A percentile compares a stretch with the other conserved stretches of the same genome.
Conservation (phyloP, 2,113 vertebrate species). For the Cyphomyrus plagiostoma region DNA sequence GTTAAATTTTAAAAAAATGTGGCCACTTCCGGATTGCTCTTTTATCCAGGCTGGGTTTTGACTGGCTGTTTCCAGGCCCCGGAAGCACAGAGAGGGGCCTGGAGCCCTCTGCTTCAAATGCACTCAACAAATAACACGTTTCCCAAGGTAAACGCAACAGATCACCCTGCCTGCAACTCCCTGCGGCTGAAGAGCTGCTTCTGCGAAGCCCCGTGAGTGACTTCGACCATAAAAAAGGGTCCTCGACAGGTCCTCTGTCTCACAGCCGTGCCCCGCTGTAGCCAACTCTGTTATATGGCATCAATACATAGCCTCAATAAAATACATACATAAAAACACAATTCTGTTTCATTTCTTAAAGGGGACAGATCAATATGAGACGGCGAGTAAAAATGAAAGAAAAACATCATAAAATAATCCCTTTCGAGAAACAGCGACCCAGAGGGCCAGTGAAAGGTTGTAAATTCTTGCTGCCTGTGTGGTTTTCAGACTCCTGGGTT, state of each 20-base stretch:
- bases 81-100: background rate
- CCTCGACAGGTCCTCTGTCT: background rate
- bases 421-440: slow-evolving; percentile 19
- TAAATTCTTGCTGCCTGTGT: slow-evolving; percentile 48
- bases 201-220: background rate
- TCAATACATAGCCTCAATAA: slow-evolving; percentile 22
- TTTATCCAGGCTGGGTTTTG: background rate
- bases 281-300: slow-evolving; percentile 26
- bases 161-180: background rate
- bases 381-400: slow-evolving; percentile 25
- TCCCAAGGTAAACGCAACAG: background rate
- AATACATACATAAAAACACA: slow-evolving; percentile 41
- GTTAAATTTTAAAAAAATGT: background rate
- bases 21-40: background rate
- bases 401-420: slow-evolving; percentile 19
- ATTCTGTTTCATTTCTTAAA: slow-evolving; percentile 37
- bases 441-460: slow-evolving; percentile 36
- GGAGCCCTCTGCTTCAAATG: background rate
- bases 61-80: background rate
- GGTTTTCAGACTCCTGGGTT: slow-evolving; percentile 24
- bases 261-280: background rate
- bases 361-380: slow-evolving; percentile 44
- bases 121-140: background rate
- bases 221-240: background rate
- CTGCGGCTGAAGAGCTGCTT: background rate